Percentiles rank a stretch among this genome's conserved stretches.
phyloP scores from a whole-genome alignment of 2,113 vertebrate genomes.

The Bos javanicus region DNA sequence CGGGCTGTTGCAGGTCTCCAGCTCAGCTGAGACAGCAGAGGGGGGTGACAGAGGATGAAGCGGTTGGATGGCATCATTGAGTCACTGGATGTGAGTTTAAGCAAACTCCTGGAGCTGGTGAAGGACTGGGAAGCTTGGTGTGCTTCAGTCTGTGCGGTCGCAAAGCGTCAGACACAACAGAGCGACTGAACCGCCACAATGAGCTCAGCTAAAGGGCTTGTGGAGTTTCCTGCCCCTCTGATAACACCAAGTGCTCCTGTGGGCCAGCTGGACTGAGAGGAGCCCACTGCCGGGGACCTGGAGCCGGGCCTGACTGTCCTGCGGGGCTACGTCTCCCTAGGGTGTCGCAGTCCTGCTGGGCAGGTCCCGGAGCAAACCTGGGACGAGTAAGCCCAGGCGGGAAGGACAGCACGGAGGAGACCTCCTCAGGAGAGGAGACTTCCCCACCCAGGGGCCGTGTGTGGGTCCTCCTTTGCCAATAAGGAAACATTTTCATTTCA shows the following conservation, averaged over 20 bases:
- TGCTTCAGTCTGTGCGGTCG: not conserved
- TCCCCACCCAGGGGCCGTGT: not conserved
- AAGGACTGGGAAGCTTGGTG: not conserved
- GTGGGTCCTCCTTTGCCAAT: not conserved
- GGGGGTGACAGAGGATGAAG: not conserved
- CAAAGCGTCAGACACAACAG: not conserved
- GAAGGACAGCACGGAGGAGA: fast-evolving
- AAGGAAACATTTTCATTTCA: fast-evolving
- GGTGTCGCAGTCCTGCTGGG: fast-evolving
- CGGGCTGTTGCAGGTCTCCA: not conserved
- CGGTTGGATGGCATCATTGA: not conserved
- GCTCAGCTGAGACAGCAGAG: not conserved
- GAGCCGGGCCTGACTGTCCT: not conserved
- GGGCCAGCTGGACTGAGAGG: not conserved
- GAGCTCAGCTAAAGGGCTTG: not conserved
- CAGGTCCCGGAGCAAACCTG: no score
- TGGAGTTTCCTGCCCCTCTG: not conserved
- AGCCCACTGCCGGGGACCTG: not conserved
- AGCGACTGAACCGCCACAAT: not conserved
- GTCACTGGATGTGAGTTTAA: not conserved
- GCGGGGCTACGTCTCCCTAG: not conserved
- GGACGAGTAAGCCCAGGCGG: not conserved
- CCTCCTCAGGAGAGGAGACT: not conserved
- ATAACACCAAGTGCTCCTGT: not conserved
- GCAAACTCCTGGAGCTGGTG: not conserved